A percentile compares a stretch with the other conserved stretches of the same genome.
Conservation (phyloP, 2,113 vertebrate species). For the Hypocryptadius cinnamomeus region DNA sequence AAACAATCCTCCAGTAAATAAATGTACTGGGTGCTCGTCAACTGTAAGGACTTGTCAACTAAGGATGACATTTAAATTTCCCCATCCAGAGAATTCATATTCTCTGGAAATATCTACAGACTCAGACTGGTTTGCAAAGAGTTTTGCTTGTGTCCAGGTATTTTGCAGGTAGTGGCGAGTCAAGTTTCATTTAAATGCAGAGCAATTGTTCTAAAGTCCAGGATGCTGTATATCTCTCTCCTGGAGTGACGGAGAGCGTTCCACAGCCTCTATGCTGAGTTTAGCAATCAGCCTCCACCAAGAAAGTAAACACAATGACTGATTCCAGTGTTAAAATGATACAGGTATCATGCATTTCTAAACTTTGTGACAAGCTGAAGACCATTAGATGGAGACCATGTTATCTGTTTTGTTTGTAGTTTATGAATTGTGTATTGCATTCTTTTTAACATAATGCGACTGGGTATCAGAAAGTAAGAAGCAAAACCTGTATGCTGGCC, state of each 20-base stretch:
- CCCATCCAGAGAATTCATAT: background rate
- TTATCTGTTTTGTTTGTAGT: background rate
- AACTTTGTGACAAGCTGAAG: background rate
- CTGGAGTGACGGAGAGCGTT: background rate
- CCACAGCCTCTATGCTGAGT: background rate
- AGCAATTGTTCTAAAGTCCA: background rate
- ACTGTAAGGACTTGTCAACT: background rate
- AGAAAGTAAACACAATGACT: background rate
- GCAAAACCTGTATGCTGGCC: background rate
- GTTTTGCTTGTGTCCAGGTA: background rate
- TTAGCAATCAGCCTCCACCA: background rate
- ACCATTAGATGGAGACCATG: background rate
- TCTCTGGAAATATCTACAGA: background rate
- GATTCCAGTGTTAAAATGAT: background rate
- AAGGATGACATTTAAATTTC: background rate
- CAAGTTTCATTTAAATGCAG: background rate
- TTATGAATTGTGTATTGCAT: background rate
- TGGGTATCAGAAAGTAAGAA: background rate
- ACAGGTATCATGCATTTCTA: background rate
- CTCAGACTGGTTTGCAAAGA: background rate
- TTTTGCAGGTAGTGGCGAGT: background rate
- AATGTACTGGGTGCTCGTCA: accelerated
- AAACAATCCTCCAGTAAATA: background rate
- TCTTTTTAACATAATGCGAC: background rate
- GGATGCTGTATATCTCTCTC: background rate